A percentile compares a stretch with the other conserved stretches of the same genome.
These are phyloP conservation scores for Portevinia maculata DNA, from an alignment of 2,888 invertebrate genomes.

Conservation along the genomic window DNA sequence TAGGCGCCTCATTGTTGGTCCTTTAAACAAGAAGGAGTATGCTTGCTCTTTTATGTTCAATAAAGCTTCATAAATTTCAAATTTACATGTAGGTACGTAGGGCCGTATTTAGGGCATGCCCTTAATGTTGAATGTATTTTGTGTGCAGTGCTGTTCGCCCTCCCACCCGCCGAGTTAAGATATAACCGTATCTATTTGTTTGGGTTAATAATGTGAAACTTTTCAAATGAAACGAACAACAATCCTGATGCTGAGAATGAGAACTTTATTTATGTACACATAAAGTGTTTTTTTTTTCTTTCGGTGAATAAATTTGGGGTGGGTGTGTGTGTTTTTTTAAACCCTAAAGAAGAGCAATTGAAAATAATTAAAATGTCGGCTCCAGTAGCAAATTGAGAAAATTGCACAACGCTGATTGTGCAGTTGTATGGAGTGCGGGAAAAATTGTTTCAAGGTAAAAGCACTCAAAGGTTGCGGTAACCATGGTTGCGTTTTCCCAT, in stretches of 20 bases:
- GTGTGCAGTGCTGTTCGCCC: conserved; percentile 1
- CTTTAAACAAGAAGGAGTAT: conserved; percentile 35
- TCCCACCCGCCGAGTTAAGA: conserved; percentile 1
- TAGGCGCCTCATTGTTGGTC: not conserved
- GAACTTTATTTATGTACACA: conserved; percentile 47
- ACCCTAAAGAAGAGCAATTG: conserved; percentile 61
- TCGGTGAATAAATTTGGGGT: conserved; percentile 47
- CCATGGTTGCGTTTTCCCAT: conserved; percentile 53
- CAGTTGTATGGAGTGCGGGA: conserved; percentile 7
- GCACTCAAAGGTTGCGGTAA: conserved; percentile 65
- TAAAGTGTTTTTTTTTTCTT: conserved; percentile 28
- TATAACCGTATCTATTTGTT: conserved; percentile 40
- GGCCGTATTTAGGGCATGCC: conserved; percentile 37
- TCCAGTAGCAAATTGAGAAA: conserved; percentile 38
- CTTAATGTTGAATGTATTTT: conserved; percentile 56
- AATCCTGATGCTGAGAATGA: conserved; percentile 34
- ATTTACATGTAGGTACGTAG: conserved; percentile 37
- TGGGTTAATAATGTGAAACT: conserved; percentile 69
- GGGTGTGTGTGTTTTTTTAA: conserved; percentile 20
- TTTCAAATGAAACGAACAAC: conserved; percentile 50
- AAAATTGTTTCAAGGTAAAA: conserved; percentile 47
- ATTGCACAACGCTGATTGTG: conserved; percentile 32
- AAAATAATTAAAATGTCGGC: conserved; percentile 71
- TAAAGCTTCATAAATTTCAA: conserved; percentile 67
- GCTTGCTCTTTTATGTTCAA: conserved; percentile 67